A percentile compares a stretch with the other conserved stretches of the same genome.
phyloP scores from a whole-genome alignment of 2,113 vertebrate species.

The Xiphophorus couchianus region DNA sequence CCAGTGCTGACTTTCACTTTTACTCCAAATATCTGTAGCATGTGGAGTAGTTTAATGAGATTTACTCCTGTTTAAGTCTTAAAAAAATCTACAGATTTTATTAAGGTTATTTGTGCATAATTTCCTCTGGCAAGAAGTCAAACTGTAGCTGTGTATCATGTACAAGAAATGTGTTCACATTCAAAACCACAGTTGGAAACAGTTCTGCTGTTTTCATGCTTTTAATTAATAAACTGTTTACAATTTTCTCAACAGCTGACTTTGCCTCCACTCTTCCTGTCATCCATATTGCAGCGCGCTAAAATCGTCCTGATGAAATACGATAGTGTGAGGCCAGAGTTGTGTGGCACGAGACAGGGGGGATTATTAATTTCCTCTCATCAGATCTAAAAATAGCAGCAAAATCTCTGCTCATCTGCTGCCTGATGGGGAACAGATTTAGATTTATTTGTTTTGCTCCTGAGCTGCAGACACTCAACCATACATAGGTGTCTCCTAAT shows the following conservation, averaged over 20 bases:
- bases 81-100: background rate
- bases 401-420: slow-evolving; percentile 26
- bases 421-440: slow-evolving; percentile 27
- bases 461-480: background rate
- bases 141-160: too few relatives aligned
- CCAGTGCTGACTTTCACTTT: background rate
- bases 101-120: background rate
- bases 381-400: slow-evolving; percentile 40
- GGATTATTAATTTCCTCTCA: slow-evolving; percentile 42
- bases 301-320: background rate
- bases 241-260: background rate
- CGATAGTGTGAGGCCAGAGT: background rate
- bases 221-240: background rate
- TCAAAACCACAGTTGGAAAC: background rate
- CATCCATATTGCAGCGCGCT: background rate
- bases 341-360: slow-evolving; percentile 8
- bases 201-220: background rate
- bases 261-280: background rate
- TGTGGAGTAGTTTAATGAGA: background rate
- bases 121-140: background rate
- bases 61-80: background rate
- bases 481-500: background rate
- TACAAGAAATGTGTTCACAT: too few relatives aligned
- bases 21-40: background rate
- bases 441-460: slow-evolving; percentile 16